Evolutionary conservation across 2,888 invertebrate species (phyloP), one percentile per base, ranked within the genome.

Genomic region (Sarcophaga variegata): DNA sequence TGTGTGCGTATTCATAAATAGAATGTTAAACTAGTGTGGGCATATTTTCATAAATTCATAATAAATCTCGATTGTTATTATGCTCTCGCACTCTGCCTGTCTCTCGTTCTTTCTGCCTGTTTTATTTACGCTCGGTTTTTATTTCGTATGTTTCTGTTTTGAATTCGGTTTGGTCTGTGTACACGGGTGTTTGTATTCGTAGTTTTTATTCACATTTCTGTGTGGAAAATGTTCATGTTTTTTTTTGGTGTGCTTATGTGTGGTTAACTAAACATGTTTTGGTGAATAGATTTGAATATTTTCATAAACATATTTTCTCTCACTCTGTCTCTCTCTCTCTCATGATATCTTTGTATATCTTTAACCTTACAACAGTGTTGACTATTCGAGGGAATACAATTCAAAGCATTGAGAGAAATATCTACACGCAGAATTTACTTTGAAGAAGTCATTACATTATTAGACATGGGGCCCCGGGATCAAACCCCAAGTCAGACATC

Each of bases 181-280:
- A 54, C 3, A 3, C 6, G 3, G 5, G 14, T 11, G 4, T 17
- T 3, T 59, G n/a, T 17, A 4, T 17, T 1, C n/a, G 1, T 59
- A 59, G 14, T 59, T 59, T 59, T 14, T 59, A n/a, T 17, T n/a
- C 17, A 59, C 59, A 14, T 17, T 17, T 59, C 14, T 59, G 4
- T 59, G 4, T 17, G 3, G 5, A 59, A 59, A 17, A 59, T 17
- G 14, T 59, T 59, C 59, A 14, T 59, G 17, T 17, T 17, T 62
- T 20, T 60, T 62, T 62, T 8, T 62, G 62, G 54, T 22, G 12
- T 63, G 22, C 11, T 69, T 37, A 17, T 62, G 12, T 69, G 63
- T 69, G 54, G 72, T 63, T 60, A 67, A 78, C 49, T 83, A 22
- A 78, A 62, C 72, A 74, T 78, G 17, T 62, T 72, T 54, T 69